Percentiles rank a stretch among this genome's conserved stretches.
These are phyloP conservation scores for Trichomycterus rosablanca DNA, from an alignment of 2,113 vertebrate species.

Conservation along the genomic window DNA sequence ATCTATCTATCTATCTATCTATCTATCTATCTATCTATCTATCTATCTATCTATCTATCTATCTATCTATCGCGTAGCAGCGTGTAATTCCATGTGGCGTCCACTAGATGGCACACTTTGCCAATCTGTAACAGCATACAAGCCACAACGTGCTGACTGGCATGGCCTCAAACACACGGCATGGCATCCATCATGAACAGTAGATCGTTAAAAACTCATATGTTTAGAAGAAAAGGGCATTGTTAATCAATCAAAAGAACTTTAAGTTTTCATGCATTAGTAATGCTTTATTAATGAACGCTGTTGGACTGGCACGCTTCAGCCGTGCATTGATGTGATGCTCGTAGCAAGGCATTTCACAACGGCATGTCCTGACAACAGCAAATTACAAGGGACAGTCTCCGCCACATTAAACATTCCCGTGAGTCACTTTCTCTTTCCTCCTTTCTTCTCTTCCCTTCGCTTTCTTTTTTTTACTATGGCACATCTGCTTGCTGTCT, in stretches of 20 bases:
- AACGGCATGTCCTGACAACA: conserved; percentile 47
- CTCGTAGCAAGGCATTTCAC: conserved; percentile 49
- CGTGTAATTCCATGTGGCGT: not conserved
- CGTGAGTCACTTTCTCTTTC: conserved; percentile 16
- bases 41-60: no score
- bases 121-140: conserved; percentile 52
- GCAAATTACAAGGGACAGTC: conserved; percentile 59
- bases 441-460: not conserved
- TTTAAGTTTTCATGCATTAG: conserved; percentile 13
- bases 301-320: not conserved
- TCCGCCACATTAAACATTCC: conserved; percentile 62
- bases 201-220: not conserved
- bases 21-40: no score
- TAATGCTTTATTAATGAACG: conserved; percentile 14
- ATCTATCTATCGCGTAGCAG: no score
- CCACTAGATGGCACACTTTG: conserved; percentile 61
- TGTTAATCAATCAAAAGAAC: conserved; percentile 11
- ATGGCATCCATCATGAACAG: not conserved
- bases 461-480: conserved; percentile 53
- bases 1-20: no score
- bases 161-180: not conserved
- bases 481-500: conserved; percentile 77
- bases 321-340: conserved; percentile 26
- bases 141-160: not conserved
- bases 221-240: conserved; percentile 1